These are phyloP conservation scores for Digitonthophagus gazella DNA, from an alignment of 2,888 invertebrate species.

Conservation along the genomic window DNA sequence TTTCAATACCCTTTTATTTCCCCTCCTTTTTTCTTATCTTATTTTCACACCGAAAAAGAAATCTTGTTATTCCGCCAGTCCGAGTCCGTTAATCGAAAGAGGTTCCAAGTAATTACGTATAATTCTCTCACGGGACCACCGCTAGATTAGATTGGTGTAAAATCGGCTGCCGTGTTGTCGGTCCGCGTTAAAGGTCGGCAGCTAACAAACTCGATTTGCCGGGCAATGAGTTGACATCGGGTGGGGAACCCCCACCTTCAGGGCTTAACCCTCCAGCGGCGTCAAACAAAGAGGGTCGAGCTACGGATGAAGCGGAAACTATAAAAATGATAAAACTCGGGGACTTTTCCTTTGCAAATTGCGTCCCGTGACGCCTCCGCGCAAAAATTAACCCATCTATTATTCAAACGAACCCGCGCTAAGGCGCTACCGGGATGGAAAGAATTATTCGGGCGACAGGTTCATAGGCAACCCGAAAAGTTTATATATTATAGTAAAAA, in stretches of 20 bases:
- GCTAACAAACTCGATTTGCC: constrained; percentile 26
- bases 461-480: constrained; percentile 32
- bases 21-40: neutral
- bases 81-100: constrained; percentile 12
- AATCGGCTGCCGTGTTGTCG: constrained; percentile 37
- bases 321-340: neutral
- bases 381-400: constrained; percentile 39
- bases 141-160: constrained; percentile 41
- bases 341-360: constrained; percentile 18
- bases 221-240: constrained; percentile 24
- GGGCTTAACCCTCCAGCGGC: neutral
- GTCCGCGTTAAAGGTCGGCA: constrained; percentile 32
- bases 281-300: constrained; percentile 4
- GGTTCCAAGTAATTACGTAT: constrained; percentile 26
- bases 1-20: neutral
- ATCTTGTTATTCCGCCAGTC: neutral
- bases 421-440: constrained; percentile 28
- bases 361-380: constrained; percentile 28
- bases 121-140: constrained; percentile 26
- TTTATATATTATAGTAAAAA: constrained; percentile 43
- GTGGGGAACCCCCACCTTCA: neutral
- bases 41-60: neutral
- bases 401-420: constrained; percentile 29
- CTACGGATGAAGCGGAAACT: neutral
- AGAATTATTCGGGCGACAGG: constrained; percentile 22